phyloP scores from a whole-genome alignment of 1,140 invertebrate genomes.

The Rhynchophorus ferrugineus region DNA sequence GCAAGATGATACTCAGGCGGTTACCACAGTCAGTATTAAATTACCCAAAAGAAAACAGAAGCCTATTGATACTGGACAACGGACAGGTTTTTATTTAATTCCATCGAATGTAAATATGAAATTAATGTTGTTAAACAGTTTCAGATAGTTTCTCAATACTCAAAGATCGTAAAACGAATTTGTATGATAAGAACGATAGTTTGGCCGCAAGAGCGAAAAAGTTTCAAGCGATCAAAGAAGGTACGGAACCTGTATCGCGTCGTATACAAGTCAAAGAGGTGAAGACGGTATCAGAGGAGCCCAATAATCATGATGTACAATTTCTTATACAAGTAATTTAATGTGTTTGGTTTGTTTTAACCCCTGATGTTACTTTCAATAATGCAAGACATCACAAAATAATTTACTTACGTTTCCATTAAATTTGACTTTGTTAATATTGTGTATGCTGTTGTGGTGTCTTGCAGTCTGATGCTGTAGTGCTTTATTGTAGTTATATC shows the following conservation, averaged over 20 bases:
- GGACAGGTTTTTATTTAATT: slow-evolving; percentile 20
- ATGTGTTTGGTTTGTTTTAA: slow-evolving; percentile 11
- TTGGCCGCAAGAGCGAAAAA: slow-evolving; percentile 35
- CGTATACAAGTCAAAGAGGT: slow-evolving; percentile 38
- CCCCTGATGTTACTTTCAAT: no score
- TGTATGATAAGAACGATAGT: slow-evolving; percentile 31
- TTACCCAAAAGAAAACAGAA: slow-evolving; percentile 52
- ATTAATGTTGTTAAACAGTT: slow-evolving; percentile 1
- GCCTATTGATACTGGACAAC: slow-evolving; percentile 27
- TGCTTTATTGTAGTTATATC: slow-evolving; percentile 10
- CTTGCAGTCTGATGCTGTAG: not conserved
- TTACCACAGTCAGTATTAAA: slow-evolving; percentile 55
- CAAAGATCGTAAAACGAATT: slow-evolving; percentile 12
- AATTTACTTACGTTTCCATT: slow-evolving; percentile 5
- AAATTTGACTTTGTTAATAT: slow-evolving; percentile 1
- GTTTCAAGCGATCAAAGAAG: slow-evolving; percentile 31
- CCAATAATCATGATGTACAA: slow-evolving; percentile 47
- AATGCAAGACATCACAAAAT: no score
- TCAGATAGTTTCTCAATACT: slow-evolving; percentile 20
- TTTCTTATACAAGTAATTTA: slow-evolving; percentile 47
- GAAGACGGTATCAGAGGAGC: slow-evolving; percentile 36
- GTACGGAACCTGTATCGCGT: slow-evolving; percentile 17
- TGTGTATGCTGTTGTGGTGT: not conserved
- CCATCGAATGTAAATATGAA: not conserved
- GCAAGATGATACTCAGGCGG: slow-evolving; percentile 44